These are phyloP conservation scores for Fissipunctia ypsillon DNA, from an alignment of 2,888 invertebrate genomes.

Conservation along the genomic window DNA sequence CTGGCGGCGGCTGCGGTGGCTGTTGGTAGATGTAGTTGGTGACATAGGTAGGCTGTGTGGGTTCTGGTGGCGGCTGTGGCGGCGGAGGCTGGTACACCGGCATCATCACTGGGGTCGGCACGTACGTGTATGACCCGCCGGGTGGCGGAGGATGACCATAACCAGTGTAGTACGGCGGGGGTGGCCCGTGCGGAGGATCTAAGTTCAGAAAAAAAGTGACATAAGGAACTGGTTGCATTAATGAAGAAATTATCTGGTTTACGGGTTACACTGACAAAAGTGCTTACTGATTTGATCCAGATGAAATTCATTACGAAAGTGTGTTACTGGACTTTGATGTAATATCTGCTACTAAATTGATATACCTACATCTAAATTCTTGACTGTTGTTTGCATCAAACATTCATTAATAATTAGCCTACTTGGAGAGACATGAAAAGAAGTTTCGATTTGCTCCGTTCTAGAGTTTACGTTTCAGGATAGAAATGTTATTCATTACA, in stretches of 20 bases:
- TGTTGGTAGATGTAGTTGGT: slow-evolving; percentile 82
- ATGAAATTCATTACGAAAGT: not conserved
- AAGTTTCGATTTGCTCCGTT: not conserved
- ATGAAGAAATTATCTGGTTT: not conserved
- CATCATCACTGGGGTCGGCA: slow-evolving; percentile 84
- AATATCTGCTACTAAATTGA: not conserved
- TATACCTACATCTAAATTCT: not conserved
- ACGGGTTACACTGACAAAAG: not conserved
- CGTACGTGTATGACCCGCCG: slow-evolving; percentile 73
- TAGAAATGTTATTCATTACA: not conserved
- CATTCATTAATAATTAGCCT: not conserved
- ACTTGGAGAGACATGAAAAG: not conserved
- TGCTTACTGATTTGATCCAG: not conserved
- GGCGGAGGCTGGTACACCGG: slow-evolving; percentile 80
- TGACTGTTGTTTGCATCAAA: not conserved
- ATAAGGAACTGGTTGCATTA: not conserved
- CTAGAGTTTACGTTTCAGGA: slow-evolving; percentile 5
- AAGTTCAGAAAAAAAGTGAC: slow-evolving; percentile 40
- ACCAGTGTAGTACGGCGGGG: slow-evolving; percentile 59
- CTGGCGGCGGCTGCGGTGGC: slow-evolving; percentile 64
- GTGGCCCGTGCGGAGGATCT: slow-evolving; percentile 76
- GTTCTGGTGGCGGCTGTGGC: slow-evolving; percentile 70
- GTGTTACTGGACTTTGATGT: no score
- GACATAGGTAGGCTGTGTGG: slow-evolving; percentile 75
- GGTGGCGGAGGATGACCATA: slow-evolving; percentile 64